These are phyloP conservation scores for Drosophila cognata DNA, from an alignment of 2,888 invertebrate species.

Conservation along the genomic window DNA sequence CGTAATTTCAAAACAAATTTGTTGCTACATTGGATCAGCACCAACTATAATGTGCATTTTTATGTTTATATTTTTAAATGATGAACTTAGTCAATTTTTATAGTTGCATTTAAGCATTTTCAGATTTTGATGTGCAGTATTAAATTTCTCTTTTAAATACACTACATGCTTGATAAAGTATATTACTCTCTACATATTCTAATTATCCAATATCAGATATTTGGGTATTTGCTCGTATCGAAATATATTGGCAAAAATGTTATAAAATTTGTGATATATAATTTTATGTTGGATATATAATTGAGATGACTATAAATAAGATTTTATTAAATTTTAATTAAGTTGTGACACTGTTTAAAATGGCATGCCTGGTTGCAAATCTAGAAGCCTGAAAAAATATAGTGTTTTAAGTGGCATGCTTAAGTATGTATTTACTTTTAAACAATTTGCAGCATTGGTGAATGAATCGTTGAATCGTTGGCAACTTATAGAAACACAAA, in stretches of 20 bases:
- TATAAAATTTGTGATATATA: background rate
- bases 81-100: background rate
- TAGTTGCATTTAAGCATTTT: background rate
- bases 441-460: slow-evolving; percentile 25
- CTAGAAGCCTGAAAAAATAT: too few species aligned
- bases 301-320: background rate
- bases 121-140: background rate
- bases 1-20: background rate
- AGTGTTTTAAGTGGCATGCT: background rate
- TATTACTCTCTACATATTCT: background rate
- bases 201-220: background rate
- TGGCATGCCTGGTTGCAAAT: background rate
- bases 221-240: background rate
- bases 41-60: background rate
- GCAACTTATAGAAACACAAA: slow-evolving; percentile 63
- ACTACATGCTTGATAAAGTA: background rate
- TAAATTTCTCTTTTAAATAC: too few species aligned
- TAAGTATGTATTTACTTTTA: background rate
- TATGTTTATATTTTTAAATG: background rate
- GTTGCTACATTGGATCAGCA: background rate
- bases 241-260: background rate
- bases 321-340: background rate
- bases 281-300: background rate
- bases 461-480: slow-evolving; percentile 46
- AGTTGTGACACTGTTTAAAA: background rate